Conservation (phyloP, 2,113 vertebrate species). For the Vireo altiloquus region DNA sequence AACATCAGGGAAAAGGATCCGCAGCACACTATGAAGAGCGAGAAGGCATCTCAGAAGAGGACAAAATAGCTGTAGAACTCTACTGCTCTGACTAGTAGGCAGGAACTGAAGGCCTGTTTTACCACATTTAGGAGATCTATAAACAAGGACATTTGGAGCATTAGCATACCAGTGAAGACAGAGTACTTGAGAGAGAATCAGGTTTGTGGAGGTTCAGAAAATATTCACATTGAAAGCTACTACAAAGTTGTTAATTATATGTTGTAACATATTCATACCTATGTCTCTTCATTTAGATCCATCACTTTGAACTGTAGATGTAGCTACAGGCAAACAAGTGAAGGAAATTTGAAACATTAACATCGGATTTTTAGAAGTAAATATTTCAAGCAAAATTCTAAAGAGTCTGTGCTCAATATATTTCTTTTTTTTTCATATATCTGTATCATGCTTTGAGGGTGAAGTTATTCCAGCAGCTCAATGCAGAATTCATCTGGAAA, state of each 20-base stretch:
- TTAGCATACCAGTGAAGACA: neutral
- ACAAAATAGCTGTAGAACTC: neutral
- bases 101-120: neutral
- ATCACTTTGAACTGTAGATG: neutral
- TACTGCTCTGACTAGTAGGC: neutral
- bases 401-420: neutral
- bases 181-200: neutral
- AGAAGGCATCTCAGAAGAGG: neutral
- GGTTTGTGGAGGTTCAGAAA: neutral
- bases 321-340: neutral
- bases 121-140: neutral
- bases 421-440: neutral
- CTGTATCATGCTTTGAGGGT: neutral
- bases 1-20: neutral
- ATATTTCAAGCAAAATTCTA: neutral
- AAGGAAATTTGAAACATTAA: neutral
- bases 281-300: neutral
- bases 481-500: neutral
- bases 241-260: neutral
- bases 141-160: neutral
- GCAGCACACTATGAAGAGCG: neutral
- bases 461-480: neutral
- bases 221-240: neutral
- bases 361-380: neutral
- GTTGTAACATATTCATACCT: fast-evolving